Evolutionary conservation across 1,140 invertebrate genomes (phyloP), one percentile per base, ranked within the genome.

Genomic region (Tetramorium parvispinum): DNA sequence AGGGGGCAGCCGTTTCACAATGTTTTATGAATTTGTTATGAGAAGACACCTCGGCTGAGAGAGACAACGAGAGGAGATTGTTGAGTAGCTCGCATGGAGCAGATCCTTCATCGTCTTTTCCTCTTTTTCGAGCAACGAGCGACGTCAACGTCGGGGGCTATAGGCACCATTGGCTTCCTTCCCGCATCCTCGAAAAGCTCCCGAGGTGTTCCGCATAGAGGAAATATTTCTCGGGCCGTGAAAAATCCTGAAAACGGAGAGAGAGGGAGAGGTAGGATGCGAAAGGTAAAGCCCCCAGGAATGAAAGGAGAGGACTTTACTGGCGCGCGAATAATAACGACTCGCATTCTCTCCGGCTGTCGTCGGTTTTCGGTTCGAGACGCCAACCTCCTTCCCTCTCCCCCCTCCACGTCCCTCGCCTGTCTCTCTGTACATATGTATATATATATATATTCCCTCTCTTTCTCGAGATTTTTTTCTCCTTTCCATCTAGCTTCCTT

Each of bases 11-110:
- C 51, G 86, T 27, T 53, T 81, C 65, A 79, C 78, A 85, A 27
- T 85, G 68, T 91, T 93, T 91, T 90, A 92, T 93, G 89, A 92
- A 92, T 91, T 91, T 87, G 81, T 91, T 92, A 92, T 89, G 88
- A 93, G 82, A 73, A 76, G 70, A 91, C 90, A 87, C 86, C 66
- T 86, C 79, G 70, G 53, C 59, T 53, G 68, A 79, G 71, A 61
- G 46, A 32, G 27, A 24, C 24, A 21, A n/a, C 32, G 78, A 40
- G 32, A 59, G 27, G 16, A 24, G 46, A 24, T 21, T 66, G 46
- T 53, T 32, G 49, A 71, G 51, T 43, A 46, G 18, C 49, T 65
- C 43, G 76, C n/a, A 32, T 10, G 40, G 53, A 55, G 61, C 51
- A 79, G 53, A 7, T 18, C 27, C 21, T 57, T n/a, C 43, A 5